Evolutionary conservation across 1,140 invertebrate species (phyloP), one percentile per base, ranked within the genome.

Genomic region (Drosophila suzukii): DNA sequence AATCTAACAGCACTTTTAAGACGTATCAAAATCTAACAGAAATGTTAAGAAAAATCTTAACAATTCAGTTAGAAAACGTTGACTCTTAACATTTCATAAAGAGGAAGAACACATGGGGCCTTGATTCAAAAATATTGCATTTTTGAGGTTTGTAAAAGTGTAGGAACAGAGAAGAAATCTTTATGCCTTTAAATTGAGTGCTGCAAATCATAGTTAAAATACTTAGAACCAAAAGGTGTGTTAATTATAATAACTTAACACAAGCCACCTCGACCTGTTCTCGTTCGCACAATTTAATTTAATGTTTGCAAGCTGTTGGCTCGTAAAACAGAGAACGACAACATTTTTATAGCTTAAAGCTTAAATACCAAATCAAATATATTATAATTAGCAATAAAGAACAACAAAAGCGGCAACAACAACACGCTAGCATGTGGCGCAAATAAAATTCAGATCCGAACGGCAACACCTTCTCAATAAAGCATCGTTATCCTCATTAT

Each of bases 401-500:
- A 72, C 60, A 60, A 53, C 43, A 65, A 55, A 62, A 38, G 43
- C 62, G 44, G 15, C 39, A 78, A 55, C 41, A 59, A 57, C 55
- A 70, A 55, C 44, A 65, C 43, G 24, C 24, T 15, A 59, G 60
- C 46, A 78, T 59, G 68, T 56, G 50, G 47, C 58, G 46, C 60
- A 80, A 78, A 83, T 81, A 78, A 82, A 82, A 82, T 53, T 62
- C 30, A 53, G 49, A 68, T 82, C 41, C 51, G 47, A 83, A 72
- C 80, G 68, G 80, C 84, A 89, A 89, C 84, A 89, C 84, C 84
- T 89, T 75, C 81, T 75, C 84, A 84, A 84, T 89, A 89, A 89
- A 89, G 65, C 84, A 89, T 89, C 84, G 86, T 84, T 89, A 89
- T 89, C 76, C 73, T 65, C 84, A 89, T 88, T 77, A 83, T 89